Conservation (phyloP, 2,888 invertebrate species). For the Cordilura impudica region DNA sequence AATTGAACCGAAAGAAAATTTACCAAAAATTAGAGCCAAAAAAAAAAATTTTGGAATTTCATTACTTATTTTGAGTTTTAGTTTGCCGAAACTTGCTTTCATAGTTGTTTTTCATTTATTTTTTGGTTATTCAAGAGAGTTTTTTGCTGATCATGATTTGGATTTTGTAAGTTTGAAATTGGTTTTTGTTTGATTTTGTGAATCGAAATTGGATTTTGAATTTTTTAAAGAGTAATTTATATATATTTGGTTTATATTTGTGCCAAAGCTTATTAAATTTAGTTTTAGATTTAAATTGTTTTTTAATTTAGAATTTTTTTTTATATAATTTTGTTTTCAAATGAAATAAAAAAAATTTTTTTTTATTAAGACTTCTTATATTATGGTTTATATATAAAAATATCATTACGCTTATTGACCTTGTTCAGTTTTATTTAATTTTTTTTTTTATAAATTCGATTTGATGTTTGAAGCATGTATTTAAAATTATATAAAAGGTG, state of each 20-base stretch:
- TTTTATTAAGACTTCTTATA: constrained; percentile 31
- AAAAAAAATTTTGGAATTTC: constrained; percentile 55
- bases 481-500: background rate
- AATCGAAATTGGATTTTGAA: constrained; percentile 61
- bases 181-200: constrained; percentile 55
- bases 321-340: constrained; percentile 38
- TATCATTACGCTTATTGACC: constrained; percentile 65
- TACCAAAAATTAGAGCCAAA: constrained; percentile 59
- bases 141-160: constrained; percentile 54
- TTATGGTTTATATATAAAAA: constrained; percentile 50
- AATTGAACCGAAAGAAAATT: constrained; percentile 48
- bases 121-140: constrained; percentile 53
- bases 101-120: constrained; percentile 31
- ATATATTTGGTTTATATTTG: constrained; percentile 67
- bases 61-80: constrained; percentile 57
- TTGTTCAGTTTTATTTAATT: constrained; percentile 60
- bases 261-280: constrained; percentile 73
- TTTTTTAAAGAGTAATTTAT: constrained; percentile 56
- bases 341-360: constrained; percentile 40
- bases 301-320: constrained; percentile 48
- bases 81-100: constrained; percentile 66
- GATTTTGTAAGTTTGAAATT: constrained; percentile 45
- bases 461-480: constrained; percentile 58
- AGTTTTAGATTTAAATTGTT: constrained; percentile 53
- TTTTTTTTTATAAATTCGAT: constrained; percentile 63